Conservation (phyloP, 1,140 invertebrate genomes). For the Acromyrmex heyeri region DNA sequence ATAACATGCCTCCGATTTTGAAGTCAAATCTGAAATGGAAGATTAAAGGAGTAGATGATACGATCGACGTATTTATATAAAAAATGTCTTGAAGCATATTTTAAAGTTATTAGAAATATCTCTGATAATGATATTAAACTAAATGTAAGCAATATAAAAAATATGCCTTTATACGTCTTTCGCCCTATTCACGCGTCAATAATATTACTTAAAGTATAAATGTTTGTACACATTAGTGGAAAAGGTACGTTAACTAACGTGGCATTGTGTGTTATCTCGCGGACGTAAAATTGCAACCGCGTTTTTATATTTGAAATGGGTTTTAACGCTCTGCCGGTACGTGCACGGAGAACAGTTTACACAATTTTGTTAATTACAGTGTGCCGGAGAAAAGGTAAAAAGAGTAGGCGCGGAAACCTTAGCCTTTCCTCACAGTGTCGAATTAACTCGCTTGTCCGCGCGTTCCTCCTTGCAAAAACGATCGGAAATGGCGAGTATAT, state of each 20-base stretch:
- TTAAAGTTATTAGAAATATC: background rate
- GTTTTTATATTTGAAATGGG: constrained; percentile 57
- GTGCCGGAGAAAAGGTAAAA: constrained; percentile 40
- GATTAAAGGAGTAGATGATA: background rate
- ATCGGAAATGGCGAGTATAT: constrained; percentile 49
- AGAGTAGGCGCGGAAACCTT: constrained; percentile 18
- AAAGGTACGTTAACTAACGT: constrained; percentile 17
- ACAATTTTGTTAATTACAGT: constrained; percentile 63
- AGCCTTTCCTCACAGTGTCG: constrained; percentile 14
- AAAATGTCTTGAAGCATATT: background rate
- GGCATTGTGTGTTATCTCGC: constrained; percentile 27
- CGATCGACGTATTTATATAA: background rate
- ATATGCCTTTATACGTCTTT: background rate
- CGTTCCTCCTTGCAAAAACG: constrained; percentile 53
- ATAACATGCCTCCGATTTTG: background rate
- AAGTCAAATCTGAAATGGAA: constrained; percentile 7
- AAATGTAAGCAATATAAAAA: background rate
- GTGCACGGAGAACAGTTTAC: constrained; percentile 51
- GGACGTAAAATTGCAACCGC: constrained; percentile 46
- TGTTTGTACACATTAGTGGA: constrained; percentile 9
- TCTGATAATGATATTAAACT: background rate
- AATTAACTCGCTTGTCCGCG: constrained; percentile 42
- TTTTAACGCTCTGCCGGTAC: constrained; percentile 47
- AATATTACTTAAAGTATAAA: constrained; percentile 4
- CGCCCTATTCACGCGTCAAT: background rate